These are phyloP conservation scores for Unio pictorum DNA, from an alignment of 2,888 invertebrate species.

Conservation along the genomic window DNA sequence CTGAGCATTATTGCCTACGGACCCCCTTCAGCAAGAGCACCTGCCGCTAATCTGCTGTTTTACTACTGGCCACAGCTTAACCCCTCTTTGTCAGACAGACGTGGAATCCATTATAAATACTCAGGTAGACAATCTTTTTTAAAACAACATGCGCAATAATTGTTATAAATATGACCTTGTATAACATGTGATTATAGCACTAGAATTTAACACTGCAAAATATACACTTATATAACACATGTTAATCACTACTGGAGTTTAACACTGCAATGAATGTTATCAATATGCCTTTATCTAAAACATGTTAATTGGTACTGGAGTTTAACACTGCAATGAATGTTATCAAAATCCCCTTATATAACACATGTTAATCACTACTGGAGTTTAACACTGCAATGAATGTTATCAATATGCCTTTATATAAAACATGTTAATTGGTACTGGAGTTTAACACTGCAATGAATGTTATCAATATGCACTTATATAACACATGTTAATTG, in stretches of 20 bases:
- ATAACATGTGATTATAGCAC: background rate
- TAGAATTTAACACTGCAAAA: background rate
- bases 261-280: background rate
- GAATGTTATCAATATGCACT: background rate
- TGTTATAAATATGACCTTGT: background rate
- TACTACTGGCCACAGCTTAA: conserved; percentile 99
- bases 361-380: background rate
- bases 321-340: background rate
- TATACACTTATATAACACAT: background rate
- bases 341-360: background rate
- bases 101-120: conserved; percentile 69
- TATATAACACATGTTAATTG: background rate
- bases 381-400: too few species aligned
- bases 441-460: background rate
- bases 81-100: conserved; percentile 87
- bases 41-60: conserved; percentile 96
- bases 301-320: background rate
- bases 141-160: background rate
- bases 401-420: too few species aligned
- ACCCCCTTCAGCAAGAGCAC: conserved; percentile 91
- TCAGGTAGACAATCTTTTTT: conserved; percentile 50
- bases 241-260: background rate
- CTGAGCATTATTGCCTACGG: conserved; percentile 97
- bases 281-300: background rate
- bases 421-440: too few species aligned